Percentiles rank a stretch among this genome's conserved stretches.
phyloP scores from a whole-genome alignment of 1,140 invertebrate species.

The Drosophila hydei region DNA sequence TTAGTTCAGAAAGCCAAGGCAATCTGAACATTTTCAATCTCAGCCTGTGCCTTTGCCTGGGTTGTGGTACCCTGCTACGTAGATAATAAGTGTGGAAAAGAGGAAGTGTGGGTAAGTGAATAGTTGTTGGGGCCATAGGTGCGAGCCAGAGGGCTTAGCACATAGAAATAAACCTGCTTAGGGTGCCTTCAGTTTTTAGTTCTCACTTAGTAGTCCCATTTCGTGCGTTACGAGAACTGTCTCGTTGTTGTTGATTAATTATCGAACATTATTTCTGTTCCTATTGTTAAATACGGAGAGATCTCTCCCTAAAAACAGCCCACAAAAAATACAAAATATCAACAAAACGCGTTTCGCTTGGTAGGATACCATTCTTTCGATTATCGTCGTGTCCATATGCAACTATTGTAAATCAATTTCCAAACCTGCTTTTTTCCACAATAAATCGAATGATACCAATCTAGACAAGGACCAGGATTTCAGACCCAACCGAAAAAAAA shows the following conservation, averaged over 20 bases:
- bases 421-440: neutral
- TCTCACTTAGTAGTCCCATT: conserved; percentile 53
- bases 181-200: conserved; percentile 36
- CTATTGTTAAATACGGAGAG: conserved; percentile 67
- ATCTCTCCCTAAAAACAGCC: conserved; percentile 46
- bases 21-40: conserved; percentile 7
- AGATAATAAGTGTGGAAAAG: conserved; percentile 5
- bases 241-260: conserved; percentile 68
- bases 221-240: conserved; percentile 58
- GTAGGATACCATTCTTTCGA: conserved; percentile 20
- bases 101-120: conserved; percentile 3
- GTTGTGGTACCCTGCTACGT: conserved; percentile 8
- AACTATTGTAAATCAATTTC: neutral
- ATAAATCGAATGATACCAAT: neutral
- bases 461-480: conserved; percentile 55
- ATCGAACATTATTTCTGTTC: conserved; percentile 59
- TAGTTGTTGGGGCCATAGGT: no score
- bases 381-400: neutral
- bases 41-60: conserved; percentile 1
- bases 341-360: conserved; percentile 54
- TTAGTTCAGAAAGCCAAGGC: conserved; percentile 19
- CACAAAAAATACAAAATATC: conserved; percentile 55
- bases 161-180: conserved; percentile 4
- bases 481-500: conserved; percentile 35
- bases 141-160: neutral